phyloP scores from a whole-genome alignment of 2,797 vertebrate genomes.

The Trachops cirrhosus region DNA sequence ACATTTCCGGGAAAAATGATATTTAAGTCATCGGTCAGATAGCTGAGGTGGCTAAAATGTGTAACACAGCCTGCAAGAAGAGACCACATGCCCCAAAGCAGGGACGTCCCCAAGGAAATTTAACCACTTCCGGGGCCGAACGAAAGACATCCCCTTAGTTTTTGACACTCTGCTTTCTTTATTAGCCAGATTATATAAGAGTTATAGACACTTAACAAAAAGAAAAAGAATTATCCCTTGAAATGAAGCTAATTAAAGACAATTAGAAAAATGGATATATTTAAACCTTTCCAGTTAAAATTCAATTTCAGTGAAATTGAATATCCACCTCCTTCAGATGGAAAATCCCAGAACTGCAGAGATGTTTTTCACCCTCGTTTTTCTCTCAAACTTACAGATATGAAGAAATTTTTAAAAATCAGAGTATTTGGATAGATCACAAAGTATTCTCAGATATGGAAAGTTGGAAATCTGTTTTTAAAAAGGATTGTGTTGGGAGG shows the following conservation, averaged over 20 bases:
- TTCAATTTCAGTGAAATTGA: neutral
- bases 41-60: too few species aligned
- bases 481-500: neutral
- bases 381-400: neutral
- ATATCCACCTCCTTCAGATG: neutral
- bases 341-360: neutral
- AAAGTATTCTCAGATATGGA: neutral
- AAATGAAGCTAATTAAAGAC: neutral
- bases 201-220: neutral
- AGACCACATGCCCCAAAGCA: too few species aligned
- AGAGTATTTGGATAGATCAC: neutral
- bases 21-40: neutral
- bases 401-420: neutral
- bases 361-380: neutral
- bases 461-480: neutral
- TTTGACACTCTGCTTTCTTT: neutral
- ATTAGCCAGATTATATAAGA: neutral
- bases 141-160: rapidly evolving
- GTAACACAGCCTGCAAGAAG: rapidly evolving
- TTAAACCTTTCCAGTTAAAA: neutral
- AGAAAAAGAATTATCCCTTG: neutral
- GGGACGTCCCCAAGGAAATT: rapidly evolving
- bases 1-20: neutral
- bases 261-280: neutral
- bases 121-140: neutral